Evolutionary conservation across 23 tunicate species (phyloP), one percentile per base, ranked within the genome.

Genomic region (Botrylloides violaceus): DNA sequence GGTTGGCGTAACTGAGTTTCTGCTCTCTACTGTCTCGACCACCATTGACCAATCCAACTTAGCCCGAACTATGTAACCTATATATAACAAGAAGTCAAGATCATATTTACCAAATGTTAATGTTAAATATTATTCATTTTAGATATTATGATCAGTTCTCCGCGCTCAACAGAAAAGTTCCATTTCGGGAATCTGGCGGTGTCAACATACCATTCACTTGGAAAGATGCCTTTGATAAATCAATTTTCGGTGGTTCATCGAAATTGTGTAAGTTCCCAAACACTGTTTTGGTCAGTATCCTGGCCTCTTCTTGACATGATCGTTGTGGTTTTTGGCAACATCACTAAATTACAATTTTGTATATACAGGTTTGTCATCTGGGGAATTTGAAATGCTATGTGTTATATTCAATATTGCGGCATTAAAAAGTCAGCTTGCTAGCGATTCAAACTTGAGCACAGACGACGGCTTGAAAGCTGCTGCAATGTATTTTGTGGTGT

Each of bases 391-490:
- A 59, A 50, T 76, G 9, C 77, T 92, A 1, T 92, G 98, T 60
- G 79, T 92, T 2, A 36, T 92, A 4, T 92, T 28, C 80, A 92
- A 92, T 62, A 76, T 84, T 32, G 92, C 80, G n/a, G 87, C 98
- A n/a, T 65, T 92, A 0, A 92, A 86, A 83, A 19, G 81, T 25
- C 98, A 92, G 36, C 48, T 92, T 18, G 98, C 96, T 5, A 79
- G 78, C 59, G 88, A 80, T 58, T 79, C 87, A 7, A 84, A 92
- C 59, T 58, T 92, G 49, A 76, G 76, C 66, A 80, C 92, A 71
- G 98, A 92, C 36, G 98, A 92, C 43, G 98, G 98, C 2, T 66
- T 84, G 22, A 92, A 92, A 76, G 66, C 77, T 6, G 98, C 98
- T 29, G 92, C 87, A 12, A 84, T 71, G 37, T 76, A 84, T 80